phyloP scores from a whole-genome alignment of 2,113 vertebrate species.

The Passer domesticus region DNA sequence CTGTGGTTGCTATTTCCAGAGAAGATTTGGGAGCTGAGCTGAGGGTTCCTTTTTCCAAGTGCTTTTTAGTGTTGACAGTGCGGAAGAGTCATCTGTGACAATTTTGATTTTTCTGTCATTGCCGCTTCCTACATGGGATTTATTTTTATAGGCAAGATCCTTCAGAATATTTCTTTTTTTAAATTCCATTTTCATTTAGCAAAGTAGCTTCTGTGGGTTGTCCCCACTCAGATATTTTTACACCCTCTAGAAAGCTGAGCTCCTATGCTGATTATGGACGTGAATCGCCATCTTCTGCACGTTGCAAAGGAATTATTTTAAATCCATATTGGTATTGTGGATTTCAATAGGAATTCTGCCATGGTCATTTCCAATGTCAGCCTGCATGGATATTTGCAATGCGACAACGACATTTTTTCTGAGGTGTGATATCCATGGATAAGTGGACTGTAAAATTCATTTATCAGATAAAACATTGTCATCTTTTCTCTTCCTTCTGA shows the following conservation, averaged over 20 bases:
- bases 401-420: rapidly evolving
- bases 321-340: neutral
- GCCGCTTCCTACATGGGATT: constrained; percentile 30
- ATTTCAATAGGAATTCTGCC: neutral
- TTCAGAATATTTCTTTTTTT: constrained; percentile 18
- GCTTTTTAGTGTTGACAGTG: constrained; percentile 13
- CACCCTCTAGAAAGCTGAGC: neutral
- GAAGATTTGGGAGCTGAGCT: neutral
- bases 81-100: constrained; percentile 14
- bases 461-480: neutral
- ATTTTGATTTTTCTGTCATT: constrained; percentile 39
- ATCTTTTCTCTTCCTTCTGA: neutral
- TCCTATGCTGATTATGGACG: neutral
- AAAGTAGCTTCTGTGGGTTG: constrained; percentile 20
- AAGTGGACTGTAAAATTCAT: neutral
- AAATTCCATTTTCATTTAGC: constrained; percentile 29
- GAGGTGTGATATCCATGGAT: neutral
- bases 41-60: constrained; percentile 28
- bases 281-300: neutral
- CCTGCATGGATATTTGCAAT: neutral
- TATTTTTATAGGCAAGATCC: constrained; percentile 49
- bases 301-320: neutral
- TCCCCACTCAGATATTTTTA: constrained; percentile 1
- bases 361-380: neutral
- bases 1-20: constrained; percentile 28